phyloP scores from a whole-genome alignment of 2,113 vertebrate genomes.

The Aythya baeri region DNA sequence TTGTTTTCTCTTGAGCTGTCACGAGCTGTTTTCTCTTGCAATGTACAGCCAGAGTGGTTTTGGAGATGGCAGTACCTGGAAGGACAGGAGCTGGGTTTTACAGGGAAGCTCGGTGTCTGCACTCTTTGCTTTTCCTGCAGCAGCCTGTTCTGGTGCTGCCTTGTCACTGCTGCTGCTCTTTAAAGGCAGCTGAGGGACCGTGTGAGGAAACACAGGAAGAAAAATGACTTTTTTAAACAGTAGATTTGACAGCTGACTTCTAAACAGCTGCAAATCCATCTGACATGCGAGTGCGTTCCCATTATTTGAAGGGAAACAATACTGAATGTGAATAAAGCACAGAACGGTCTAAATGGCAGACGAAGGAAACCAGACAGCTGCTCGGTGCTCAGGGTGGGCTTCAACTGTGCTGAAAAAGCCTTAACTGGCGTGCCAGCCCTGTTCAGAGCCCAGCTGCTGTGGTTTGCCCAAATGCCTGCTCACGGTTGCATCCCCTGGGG shows the following conservation, averaged over 20 bases:
- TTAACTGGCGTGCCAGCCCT: fast-evolving
- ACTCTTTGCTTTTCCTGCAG: background rate
- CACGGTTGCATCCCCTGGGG: background rate
- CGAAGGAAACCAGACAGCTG: background rate
- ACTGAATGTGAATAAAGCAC: background rate
- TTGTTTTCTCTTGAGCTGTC: background rate
- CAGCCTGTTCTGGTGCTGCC: no score
- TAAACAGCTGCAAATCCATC: background rate
- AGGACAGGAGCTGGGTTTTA: background rate
- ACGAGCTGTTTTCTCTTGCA: background rate
- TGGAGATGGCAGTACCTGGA: background rate
- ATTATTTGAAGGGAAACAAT: background rate
- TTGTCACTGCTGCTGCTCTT: background rate
- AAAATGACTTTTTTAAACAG: background rate
- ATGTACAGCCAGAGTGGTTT: no score
- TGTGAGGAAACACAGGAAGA: background rate
- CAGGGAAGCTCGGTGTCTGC: no score
- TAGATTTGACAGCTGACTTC: background rate
- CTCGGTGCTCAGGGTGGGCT: background rate
- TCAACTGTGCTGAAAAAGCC: background rate
- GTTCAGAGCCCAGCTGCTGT: background rate
- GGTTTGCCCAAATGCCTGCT: background rate
- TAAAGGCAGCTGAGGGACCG: background rate
- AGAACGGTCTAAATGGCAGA: background rate
- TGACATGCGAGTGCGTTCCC: fast-evolving